These are phyloP conservation scores for Hippocampus kuda DNA, from an alignment of 2,797 vertebrate species.

Conservation along the genomic window DNA sequence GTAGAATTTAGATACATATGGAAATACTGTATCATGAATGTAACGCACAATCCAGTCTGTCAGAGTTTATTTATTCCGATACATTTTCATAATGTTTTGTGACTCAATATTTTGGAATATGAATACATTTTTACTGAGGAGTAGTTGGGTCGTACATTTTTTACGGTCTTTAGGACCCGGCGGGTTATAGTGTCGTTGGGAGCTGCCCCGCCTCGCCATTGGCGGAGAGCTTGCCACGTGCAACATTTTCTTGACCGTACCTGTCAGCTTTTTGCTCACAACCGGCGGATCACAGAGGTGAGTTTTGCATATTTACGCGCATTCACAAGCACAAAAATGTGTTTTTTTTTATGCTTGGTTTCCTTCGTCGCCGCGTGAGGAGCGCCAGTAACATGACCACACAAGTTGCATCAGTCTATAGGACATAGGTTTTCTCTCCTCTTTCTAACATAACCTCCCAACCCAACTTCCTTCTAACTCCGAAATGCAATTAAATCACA, in stretches of 20 bases:
- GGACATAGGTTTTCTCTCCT: constrained; percentile 14
- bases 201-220: constrained; percentile 50
- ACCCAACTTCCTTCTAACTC: not conserved
- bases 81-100: no score
- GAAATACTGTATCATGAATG: no score
- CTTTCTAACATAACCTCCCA: not conserved
- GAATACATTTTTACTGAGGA: not conserved
- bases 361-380: not conserved
- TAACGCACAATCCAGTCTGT: no score
- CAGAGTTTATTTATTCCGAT: no score
- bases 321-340: not conserved
- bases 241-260: constrained; percentile 14
- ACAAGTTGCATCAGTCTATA: constrained; percentile 47
- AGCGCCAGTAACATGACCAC: constrained; percentile 8
- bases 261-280: constrained; percentile 15
- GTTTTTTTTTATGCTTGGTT: not conserved
- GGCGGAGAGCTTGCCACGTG: constrained; percentile 61
- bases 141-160: not conserved
- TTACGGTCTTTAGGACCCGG: not conserved
- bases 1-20: not conserved
- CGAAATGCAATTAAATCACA: not conserved
- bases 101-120: not conserved
- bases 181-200: constrained; percentile 13
- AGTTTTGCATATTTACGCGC: not conserved
- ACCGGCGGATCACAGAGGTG: not conserved